Evolutionary conservation across 2,888 invertebrate species (phyloP), one percentile per base, ranked within the genome.

Genomic region (Netelia inedita): DNA sequence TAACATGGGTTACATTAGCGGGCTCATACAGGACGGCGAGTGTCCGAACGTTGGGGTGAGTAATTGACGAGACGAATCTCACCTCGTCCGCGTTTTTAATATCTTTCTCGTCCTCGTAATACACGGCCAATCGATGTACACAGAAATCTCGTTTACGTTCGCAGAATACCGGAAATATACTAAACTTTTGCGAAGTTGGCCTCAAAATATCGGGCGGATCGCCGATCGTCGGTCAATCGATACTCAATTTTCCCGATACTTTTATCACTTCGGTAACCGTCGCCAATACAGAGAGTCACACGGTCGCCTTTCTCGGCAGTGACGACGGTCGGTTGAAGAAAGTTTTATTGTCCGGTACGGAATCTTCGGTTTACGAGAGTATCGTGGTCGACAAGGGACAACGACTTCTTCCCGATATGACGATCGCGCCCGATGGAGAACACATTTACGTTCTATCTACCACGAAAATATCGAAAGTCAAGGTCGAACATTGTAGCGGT

Each of bases 221-320:
- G 87, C 98, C 98, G 0, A 97, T 98, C 83, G 95, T 96, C 87
- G 95, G 96, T n/a, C 95, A 95, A 90, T 96, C 98, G 2, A 95
- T 97, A 74, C 95, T 97, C 88, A 96, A 96, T 93, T 98, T 96
- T 95, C 97, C 96, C 87, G 96, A 97, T 91, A 96, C 96, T 59
- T 96, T 97, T 53, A 94, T 98, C 79, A 97, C 98, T 41, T 97
- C 98, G 16, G 96, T 99, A 21, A 96, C 98, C 1, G 96, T 98
- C 90, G 97, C 98, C 80, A 96, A 97, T 19, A 98, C 98, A 6
- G 98, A 98, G 83, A 96, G 97, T 79, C 98, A 99, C 94, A 98
- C 98, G 11, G 96, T 99, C 83, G 98, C 98, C 28, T 99, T 99
- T 94, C 95, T 99, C 69, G 99, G 99, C 43, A 98, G 99, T 0